Base-by-base conservation (phyloP, 2,888 invertebrate genomes). In the Drosophila mercatorum region DNA sequence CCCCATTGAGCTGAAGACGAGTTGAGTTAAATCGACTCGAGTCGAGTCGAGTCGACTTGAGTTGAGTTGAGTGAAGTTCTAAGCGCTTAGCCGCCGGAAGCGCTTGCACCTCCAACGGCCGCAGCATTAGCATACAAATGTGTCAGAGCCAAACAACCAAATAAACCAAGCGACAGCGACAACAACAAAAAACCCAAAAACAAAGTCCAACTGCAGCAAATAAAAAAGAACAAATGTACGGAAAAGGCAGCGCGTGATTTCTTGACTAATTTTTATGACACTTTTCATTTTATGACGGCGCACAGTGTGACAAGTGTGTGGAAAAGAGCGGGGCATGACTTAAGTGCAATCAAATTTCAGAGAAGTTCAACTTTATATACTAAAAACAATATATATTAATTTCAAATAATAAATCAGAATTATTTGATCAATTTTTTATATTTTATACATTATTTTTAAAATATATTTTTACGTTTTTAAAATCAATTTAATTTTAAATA, bases 181-280 rank as follows among this genome's bases (percentile, higher is more conserved):
- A 77, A n/a, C 34, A 22, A n/a, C 34, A 22, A 34, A 55, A 41
- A 17, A 34, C 52, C 47, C 47, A 40, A 55, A 14, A n/a, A 36
- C 28, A 68, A 52, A 51, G 38, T 28, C 31, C 38, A 46, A 47
- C 28, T 62, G 55, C 52, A 40, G 59, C 31, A 57, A 57, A 44
- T 22, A 57, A 51, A 68, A 53, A 57, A 38, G 67, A 56, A 62
- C 64, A 49, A 31, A 38, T 63, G 53, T 59, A 34, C 38, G 62
- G 57, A 26, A 52, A 52, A 52, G 83, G 57, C 79, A 75, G 83
- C 88, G 83, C 88, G 86, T 82, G 84, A 84, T 84, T 89, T 84
- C 84, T 84, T 85, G 90, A 85, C 84, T 85, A 85, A 85, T 85
- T 85, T 85, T 90, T 90, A 88, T 88, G 84, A 85, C 90, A 85